Evolutionary conservation across 2,797 vertebrate species (phyloP), one percentile per base, ranked within the genome.

Genomic region (Tragelaphus oryx): DNA sequence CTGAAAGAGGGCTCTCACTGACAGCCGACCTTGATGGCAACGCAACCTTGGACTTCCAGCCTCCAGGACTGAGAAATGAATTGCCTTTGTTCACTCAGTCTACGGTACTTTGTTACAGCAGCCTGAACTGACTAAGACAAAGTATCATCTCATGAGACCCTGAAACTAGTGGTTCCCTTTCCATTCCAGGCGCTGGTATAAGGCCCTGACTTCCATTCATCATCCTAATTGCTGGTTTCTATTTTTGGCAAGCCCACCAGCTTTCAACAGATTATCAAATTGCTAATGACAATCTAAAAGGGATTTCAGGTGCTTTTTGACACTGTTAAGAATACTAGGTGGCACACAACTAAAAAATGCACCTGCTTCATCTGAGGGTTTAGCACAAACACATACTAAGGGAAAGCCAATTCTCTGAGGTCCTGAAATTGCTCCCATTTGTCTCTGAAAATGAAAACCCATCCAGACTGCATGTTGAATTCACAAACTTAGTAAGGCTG

Each of bases 351-450:
- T 97, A 98, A 98, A 97, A 96, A 95, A 98, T 92, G 92, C 82
- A 93, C 96, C 96, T 96, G 88, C 96, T 96, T 94, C 89, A 92
- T 62, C 55, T 87, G 91, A 93, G 93, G 92, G 94, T 87, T 97
- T 95, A 98, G 95, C 79, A 50, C 50, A 59, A 78, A 87, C 95
- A 89, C 92, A 96, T 93, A 91, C 92, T 89, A 96, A 97, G 96
- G 97, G 97, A 97, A 97, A 96, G 95, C 91, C 97, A 96, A 94
- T 97, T 96, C 97, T 96, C 95, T 96, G 78, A 93, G 96, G 96
- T 97, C 94, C 95, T 92, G 3, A 10, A 87, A 74, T 86, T 93
- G 95, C 96, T 98, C 93, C 94, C 94, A 97, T 93, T 93, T 96
- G 97, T 95, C 68, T 96, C 59, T 97, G 95, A 98, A 97, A 95